Evolutionary conservation across 2,888 invertebrate species (phyloP), one percentile per base, ranked within the genome.

Genomic region (Xanthia togata): DNA sequence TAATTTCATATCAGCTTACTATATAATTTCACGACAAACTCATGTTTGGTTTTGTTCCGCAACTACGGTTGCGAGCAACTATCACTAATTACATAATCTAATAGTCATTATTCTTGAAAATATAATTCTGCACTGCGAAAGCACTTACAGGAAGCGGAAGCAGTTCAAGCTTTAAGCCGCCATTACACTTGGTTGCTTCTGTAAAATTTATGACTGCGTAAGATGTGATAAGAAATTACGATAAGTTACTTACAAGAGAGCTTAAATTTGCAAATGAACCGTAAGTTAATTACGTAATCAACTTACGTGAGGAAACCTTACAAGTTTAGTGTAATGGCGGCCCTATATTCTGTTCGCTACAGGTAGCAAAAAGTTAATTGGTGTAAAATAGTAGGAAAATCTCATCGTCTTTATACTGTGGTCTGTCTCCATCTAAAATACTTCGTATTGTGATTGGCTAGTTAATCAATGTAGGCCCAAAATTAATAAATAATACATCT

Each of bases 1-100:
- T 89, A 89, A 88, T 88, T 88, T 86, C 86, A 87, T 85, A 81
- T 83, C 73, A 76, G 62, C 70, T 84, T 87, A 82, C 65, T 76
- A 67, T 63, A 72, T 78, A 83, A 59, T 78, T 78, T 82, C 68
- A 81, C 76, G 78, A 75, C 72, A 85, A 87, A 87, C 87, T 72
- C 59, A 59, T 70, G 84, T 86, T 88, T 79, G 87, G 82, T 81
- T 86, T 82, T 79, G 74, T 72, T 73, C 73, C 76, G 67, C 76
- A 73, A 79, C 68, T n/a, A 35, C 47, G 59, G 50, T 64, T 79
- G 78, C 82, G 41, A 76, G 68, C 67, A 67, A 69, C 55, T 76
- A 75, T 70, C 31, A 64, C 65, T 79, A 84, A 63, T 73, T 80
- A 82, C 38, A 73, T 71, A 44, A 76, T 68, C 75, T 80, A 79